Base-by-base conservation (phyloP, 2,113 vertebrate genomes). In the Heterotilapia buettikoferi region DNA sequence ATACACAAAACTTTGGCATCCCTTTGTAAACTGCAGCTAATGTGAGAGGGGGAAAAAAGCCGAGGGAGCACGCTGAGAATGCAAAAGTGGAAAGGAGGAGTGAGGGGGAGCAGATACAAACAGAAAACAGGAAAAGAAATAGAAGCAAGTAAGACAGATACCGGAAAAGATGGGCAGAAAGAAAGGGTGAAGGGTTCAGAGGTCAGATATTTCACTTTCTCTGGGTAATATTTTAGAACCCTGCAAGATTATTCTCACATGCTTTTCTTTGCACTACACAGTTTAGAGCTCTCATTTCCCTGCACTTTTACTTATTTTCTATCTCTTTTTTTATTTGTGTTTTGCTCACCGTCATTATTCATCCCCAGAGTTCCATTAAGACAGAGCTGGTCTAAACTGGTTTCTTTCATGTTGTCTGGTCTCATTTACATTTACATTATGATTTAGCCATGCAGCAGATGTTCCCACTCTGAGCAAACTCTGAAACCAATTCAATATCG, bases 361-460 rank as follows among this genome's bases (percentile, higher is more conserved):
- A 92, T 88, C 91, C 78, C 80, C 88, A 84, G 84, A 88, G 54
- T 83, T 93, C 88, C 91, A 93, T 93, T 92, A 87, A 83, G 84
- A 86, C 84, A 38, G 86, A 92, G 61, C 57, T 84, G 88, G 92
- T 90, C 84, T 89, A 82, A 92, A 91, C 91, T 88, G 91, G 90
- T 86, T 92, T 82, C 76, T 91, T 83, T 92, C 93, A 93, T 91
- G 83, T 93, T 93, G 89, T 92, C 93, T 88, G 85, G 85, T 92
- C 92, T 93, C 89, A 95, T 95, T 95, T 94, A 86, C 93, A 94
- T 94, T 95, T 92, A 90, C 93, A 93, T 94, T 93, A 90, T 16
- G 31, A 88, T 89, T 86, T 76, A 78, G 81, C 87, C 85, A 86
- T 86, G 82, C 88, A 84, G 68, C 92, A 91, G 92, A 94, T 89